A percentile compares a stretch with the other conserved stretches of the same genome.
Evolutionary conservation across 2,113 vertebrate species (phyloP).

Genomic region (Prunella fulvescens): DNA sequence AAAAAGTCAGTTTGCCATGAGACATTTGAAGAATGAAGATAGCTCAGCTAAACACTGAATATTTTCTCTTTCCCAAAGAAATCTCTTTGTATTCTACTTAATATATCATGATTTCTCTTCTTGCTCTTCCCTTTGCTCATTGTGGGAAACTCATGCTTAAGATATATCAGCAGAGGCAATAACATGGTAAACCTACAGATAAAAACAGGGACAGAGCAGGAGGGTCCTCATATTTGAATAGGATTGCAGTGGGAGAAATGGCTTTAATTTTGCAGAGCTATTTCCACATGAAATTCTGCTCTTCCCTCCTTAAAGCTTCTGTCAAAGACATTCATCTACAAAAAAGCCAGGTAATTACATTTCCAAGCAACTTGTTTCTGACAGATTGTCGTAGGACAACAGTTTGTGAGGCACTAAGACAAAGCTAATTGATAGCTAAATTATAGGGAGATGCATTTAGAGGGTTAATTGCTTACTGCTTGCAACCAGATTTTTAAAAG

Average conservation of each 20-base stretch:
- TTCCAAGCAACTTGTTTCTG: background rate
- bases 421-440: conserved; percentile 64
- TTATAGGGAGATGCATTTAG: conserved; percentile 49
- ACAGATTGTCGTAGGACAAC: background rate
- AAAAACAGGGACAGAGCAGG: background rate
- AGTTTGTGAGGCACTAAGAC: conserved; percentile 16
- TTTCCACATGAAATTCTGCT: background rate
- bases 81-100: background rate
- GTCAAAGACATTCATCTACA: background rate
- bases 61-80: background rate
- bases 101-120: background rate
- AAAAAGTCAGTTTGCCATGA: background rate
- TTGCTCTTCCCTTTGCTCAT: background rate
- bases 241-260: background rate
- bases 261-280: background rate
- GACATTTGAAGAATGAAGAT: background rate
- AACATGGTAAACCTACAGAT: background rate
- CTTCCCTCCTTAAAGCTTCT: background rate
- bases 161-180: background rate
- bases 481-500: conserved; percentile 10
- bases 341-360: background rate
- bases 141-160: background rate
- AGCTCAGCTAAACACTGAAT: background rate
- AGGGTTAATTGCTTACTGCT: conserved; percentile 42
- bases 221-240: background rate